Conservation (phyloP, 1,140 invertebrate species). For the Drosophila virilis region DNA sequence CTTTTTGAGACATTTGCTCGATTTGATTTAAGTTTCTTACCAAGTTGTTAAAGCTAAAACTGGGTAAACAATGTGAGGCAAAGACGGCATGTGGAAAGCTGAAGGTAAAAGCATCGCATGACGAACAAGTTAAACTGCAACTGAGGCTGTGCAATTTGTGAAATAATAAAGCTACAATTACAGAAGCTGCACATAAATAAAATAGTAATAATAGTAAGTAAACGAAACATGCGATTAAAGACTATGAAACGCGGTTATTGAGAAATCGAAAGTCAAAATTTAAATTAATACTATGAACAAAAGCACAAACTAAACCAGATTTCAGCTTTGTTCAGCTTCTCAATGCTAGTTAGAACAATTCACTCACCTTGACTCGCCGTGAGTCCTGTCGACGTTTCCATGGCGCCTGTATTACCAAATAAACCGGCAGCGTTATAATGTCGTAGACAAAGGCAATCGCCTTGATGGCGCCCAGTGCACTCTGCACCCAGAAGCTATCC, state of each 20-base stretch:
- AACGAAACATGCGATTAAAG: conserved; percentile 1
- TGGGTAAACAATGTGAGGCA: too few relatives aligned
- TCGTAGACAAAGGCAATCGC: conserved; percentile 93
- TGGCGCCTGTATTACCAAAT: conserved; percentile 93
- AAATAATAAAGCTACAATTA: not conserved
- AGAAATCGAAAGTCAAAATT: not conserved
- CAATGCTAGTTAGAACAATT: not conserved
- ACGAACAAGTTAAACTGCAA: not conserved
- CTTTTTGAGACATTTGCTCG: too few relatives aligned
- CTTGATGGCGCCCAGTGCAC: conserved; percentile 90
- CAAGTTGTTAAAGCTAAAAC: too few relatives aligned
- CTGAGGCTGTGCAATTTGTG: conserved; percentile 14
- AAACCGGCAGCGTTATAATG: conserved; percentile 94
- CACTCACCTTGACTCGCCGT: conserved; percentile 89
- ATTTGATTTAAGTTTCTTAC: too few relatives aligned
- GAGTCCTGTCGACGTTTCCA: conserved; percentile 92
- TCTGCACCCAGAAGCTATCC: conserved; percentile 91
- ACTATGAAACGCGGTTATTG: not conserved
- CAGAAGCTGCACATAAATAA: not conserved
- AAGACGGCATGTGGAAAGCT: not conserved
- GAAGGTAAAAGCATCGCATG: conserved; percentile 23
- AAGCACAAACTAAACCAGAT: not conserved
- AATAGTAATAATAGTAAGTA: not conserved
- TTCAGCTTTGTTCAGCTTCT: not conserved
- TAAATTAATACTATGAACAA: not conserved